Evolutionary conservation across 2,113 vertebrate genomes (phyloP), one percentile per base, ranked within the genome.

Genomic region (Lutjanus erythropterus): DNA sequence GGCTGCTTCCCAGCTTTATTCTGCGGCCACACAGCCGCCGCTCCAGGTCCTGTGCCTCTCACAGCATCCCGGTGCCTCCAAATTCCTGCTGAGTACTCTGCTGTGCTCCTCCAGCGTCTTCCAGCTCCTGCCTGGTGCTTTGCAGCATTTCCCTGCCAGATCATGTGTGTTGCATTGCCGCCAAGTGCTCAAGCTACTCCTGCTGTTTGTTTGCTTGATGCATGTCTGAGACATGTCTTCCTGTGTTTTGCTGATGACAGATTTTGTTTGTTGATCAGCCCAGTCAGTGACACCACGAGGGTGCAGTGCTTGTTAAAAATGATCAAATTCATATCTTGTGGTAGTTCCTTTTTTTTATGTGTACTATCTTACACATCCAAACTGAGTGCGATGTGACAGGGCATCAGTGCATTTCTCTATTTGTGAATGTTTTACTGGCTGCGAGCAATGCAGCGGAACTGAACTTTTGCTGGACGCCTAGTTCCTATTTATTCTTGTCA

Each of bases 1-100:
- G 44, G 66, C 74, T 39, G 58, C 52, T 52, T 16, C 25, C 25
- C 62, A 82, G 65, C 66, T 73, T 79, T 41, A 75, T 73, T 53
- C 53, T 23, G 47, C 42, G 29, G 39, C 61, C 59, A 78, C 72
- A 61, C 31, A 42, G 27, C 66, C 33, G n/a, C n/a, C 27, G 21
- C 68, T 83, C 46, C 42, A 74, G 72, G 76, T 73, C 58, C 19
- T 70, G 52, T 44, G 49, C 68, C 47, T 75, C 44, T 59, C 39
- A 62, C 19, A 59, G 37, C 58, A 19, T 83, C 39, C 25, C 58
- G 41, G 39, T 71, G 59, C 41, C 61, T 67, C 42, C 47, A 44
- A 71, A 78, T 52, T 53, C 53, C 35, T 71, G 53, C 6, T 7
- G 29, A 86, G 42, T 62, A 58, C 62, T 62, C 62, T 59, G 10